Percentiles rank a stretch among this genome's conserved stretches.
These are phyloP conservation scores for Mastomys natalensis DNA, from an alignment of 2,113 vertebrate species.

Conservation along the genomic window DNA sequence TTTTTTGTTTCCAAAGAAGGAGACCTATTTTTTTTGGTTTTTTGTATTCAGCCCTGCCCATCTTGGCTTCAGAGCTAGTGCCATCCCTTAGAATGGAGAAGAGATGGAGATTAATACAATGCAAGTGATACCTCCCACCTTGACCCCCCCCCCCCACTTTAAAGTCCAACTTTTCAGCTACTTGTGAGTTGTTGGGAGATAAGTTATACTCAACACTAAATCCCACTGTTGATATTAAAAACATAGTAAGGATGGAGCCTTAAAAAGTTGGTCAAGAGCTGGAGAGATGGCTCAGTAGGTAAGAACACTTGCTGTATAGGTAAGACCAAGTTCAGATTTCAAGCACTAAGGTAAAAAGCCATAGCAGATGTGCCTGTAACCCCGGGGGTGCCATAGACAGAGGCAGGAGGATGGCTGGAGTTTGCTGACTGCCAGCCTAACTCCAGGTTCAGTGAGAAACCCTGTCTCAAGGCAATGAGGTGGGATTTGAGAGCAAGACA, in stretches of 20 bases:
- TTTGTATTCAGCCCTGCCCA: no score
- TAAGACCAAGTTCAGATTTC: background rate
- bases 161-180: background rate
- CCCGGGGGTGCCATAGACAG: background rate
- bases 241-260: background rate
- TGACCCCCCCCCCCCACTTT: no score
- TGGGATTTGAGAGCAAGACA: background rate
- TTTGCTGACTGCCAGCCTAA: background rate
- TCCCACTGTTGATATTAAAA: constrained; percentile 15
- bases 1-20: no score
- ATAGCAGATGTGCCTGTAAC: background rate
- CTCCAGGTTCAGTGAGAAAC: background rate
- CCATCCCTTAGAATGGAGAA: background rate
- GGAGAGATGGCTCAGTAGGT: background rate
- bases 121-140: background rate
- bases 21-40: no score
- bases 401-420: background rate
- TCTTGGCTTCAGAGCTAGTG: background rate
- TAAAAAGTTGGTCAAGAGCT: background rate
- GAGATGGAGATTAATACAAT: no score
- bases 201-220: background rate
- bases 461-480: background rate
- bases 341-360: background rate
- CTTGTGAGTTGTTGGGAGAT: background rate
- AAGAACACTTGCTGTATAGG: background rate